phyloP scores from a whole-genome alignment of 2,113 vertebrate genomes.

The Argyrosomus japonicus region DNA sequence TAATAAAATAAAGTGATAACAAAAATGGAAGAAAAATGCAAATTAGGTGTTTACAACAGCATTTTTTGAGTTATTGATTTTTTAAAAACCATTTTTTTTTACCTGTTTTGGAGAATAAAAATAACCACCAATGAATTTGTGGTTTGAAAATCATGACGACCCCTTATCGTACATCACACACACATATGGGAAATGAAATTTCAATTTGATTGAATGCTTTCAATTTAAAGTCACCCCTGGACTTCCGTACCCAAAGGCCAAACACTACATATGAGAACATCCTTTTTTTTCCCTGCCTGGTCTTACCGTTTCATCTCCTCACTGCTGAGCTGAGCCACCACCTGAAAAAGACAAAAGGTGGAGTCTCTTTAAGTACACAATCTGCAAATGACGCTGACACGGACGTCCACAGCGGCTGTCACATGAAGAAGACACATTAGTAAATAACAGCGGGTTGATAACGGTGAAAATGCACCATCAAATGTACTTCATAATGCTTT shows the following conservation, averaged over 20 bases:
- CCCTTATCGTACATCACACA: conserved; percentile 5
- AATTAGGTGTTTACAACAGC: neutral
- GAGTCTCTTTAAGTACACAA: conserved; percentile 6
- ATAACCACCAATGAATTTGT: neutral
- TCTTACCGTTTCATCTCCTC: conserved; percentile 19
- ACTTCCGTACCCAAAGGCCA: conserved; percentile 53
- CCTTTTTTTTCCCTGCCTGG: neutral
- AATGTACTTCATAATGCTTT: conserved; percentile 83
- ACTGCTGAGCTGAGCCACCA: neutral
- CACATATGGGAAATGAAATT: conserved; percentile 66
- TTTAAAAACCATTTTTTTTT: neutral
- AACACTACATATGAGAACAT: conserved; percentile 35
- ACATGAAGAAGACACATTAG: conserved; percentile 73
- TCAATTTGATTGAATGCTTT: conserved; percentile 73
- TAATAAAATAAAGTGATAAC: neutral
- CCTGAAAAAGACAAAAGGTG: conserved; percentile 44
- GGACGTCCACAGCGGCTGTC: conserved; percentile 39
- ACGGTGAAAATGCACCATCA: conserved; percentile 82
- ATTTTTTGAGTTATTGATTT: neutral
- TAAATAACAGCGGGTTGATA: conserved; percentile 84
- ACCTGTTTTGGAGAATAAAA: neutral
- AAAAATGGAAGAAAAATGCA: neutral
- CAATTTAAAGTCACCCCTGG: conserved; percentile 61
- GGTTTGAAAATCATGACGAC: conserved; percentile 25
- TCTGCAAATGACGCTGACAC: neutral